Conservation (phyloP, 2,888 invertebrate genomes). For the Neoitamus cyanurus region DNA sequence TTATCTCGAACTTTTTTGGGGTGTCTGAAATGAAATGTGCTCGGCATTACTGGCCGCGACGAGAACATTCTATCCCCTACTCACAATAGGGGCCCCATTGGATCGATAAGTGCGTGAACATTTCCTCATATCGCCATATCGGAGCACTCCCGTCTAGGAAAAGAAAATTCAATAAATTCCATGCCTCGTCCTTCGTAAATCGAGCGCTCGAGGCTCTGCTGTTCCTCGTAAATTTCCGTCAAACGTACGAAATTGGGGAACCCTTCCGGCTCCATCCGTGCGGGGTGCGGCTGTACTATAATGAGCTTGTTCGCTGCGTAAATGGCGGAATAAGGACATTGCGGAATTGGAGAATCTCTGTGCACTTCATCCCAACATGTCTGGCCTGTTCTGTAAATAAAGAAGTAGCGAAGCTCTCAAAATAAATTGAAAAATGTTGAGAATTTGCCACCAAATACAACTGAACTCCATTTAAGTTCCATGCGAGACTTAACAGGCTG, state of each 20-base stretch:
- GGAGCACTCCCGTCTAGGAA: not conserved
- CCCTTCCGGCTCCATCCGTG: not conserved
- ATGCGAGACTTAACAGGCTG: not conserved
- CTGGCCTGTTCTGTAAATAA: not conserved
- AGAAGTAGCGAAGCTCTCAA: not conserved
- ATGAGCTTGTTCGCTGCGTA: not conserved
- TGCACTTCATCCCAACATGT: not conserved
- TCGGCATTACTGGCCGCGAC: not conserved
- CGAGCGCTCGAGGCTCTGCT: not conserved
- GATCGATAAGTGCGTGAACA: not conserved
- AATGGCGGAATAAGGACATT: not conserved
- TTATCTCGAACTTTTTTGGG: not conserved
- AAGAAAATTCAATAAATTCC: conserved; percentile 1
- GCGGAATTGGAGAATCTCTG: not conserved
- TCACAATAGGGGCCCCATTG: not conserved
- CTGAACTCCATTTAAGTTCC: not conserved
- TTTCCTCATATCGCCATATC: not conserved
- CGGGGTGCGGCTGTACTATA: not conserved
- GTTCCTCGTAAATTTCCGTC: not conserved
- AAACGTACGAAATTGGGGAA: not conserved
- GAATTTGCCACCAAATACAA: not conserved
- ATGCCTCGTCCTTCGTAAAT: not conserved
- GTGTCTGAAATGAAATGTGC: not conserved
- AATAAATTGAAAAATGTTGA: not conserved
- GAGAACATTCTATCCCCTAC: not conserved